Percentiles rank a stretch among this genome's conserved stretches.
Conservation (phyloP, 2,888 invertebrate genomes). For the Eristalis intricaria region DNA sequence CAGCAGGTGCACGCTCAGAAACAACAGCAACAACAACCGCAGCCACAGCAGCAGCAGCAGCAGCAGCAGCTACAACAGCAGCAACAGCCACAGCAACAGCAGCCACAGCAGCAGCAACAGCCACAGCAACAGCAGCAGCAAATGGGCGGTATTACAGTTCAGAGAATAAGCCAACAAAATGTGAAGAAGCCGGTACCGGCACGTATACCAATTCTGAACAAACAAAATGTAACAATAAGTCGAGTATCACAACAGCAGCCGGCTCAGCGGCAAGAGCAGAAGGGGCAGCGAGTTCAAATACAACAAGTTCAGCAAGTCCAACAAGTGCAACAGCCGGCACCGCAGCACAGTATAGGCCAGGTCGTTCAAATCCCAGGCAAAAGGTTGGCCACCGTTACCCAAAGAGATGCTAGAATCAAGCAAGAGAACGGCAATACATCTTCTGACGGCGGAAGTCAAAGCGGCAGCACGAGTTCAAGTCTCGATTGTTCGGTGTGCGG, state of each 20-base stretch:
- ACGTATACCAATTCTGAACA: conserved; percentile 76
- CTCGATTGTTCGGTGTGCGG: conserved; percentile 84
- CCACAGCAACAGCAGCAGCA: conserved; percentile 59
- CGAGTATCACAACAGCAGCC: conserved; percentile 74
- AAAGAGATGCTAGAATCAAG: background rate
- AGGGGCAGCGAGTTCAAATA: conserved; percentile 45
- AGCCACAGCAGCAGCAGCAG: conserved; percentile 73
- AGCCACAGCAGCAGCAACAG: conserved; percentile 18
- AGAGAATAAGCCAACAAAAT: conserved; percentile 73
- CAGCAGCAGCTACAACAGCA: conserved; percentile 75
- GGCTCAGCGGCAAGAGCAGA: conserved; percentile 35
- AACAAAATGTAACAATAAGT: conserved; percentile 79
- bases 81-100: conserved; percentile 64
- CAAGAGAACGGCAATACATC: conserved; percentile 42
- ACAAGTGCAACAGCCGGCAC: conserved; percentile 60
- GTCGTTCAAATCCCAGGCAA: conserved; percentile 36
- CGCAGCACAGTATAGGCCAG: conserved; percentile 41
- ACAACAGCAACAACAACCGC: conserved; percentile 41
- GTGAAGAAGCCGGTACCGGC: conserved; percentile 58
- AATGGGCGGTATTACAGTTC: conserved; percentile 75
- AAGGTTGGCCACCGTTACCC: conserved; percentile 15
- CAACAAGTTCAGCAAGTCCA: conserved; percentile 78
- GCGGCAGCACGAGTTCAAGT: conserved; percentile 49
- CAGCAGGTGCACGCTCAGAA: conserved; percentile 75
- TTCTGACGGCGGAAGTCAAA: conserved; percentile 42